Evolutionary conservation across 2,113 vertebrate genomes (phyloP).

Genomic region (Todiramphus saurophagus): DNA sequence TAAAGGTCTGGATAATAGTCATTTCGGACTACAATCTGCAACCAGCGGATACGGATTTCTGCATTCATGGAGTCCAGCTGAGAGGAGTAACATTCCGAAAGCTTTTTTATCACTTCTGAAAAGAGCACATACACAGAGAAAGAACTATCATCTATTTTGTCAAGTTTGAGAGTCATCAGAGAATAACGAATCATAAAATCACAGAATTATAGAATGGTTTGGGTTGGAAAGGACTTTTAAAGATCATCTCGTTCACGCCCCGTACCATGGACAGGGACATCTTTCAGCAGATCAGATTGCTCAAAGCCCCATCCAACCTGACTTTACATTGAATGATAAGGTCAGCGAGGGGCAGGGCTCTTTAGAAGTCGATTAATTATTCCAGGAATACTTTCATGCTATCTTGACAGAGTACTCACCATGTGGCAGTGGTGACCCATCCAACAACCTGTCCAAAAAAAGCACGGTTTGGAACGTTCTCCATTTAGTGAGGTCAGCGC

Average conservation of each 20-base stretch:
- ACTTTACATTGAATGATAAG: not conserved
- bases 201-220: not conserved
- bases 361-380: not conserved
- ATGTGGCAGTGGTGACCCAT: constrained; percentile 84
- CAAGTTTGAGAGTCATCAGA: not conserved
- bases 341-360: not conserved
- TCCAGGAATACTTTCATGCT: not conserved
- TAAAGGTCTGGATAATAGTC: constrained; percentile 90
- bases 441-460: constrained; percentile 93
- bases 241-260: not conserved
- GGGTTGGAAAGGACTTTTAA: not conserved
- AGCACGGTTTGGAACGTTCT: constrained; percentile 94
- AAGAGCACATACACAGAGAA: constrained; percentile 1
- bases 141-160: not conserved
- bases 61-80: constrained; percentile 92
- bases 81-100: constrained; percentile 87
- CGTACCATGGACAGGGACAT: not conserved
- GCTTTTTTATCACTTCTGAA: constrained; percentile 86
- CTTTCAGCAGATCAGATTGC: not conserved
- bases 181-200: not conserved
- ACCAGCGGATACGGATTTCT: constrained; percentile 94
- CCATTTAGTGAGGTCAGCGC: constrained; percentile 87
- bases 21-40: constrained; percentile 93
- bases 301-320: not conserved
- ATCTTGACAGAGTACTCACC: constrained; percentile 71